A percentile compares a stretch with the other conserved stretches of the same genome.
Evolutionary conservation across 2,888 invertebrate genomes (phyloP).

Genomic region (Ochlodes sylvanus): DNA sequence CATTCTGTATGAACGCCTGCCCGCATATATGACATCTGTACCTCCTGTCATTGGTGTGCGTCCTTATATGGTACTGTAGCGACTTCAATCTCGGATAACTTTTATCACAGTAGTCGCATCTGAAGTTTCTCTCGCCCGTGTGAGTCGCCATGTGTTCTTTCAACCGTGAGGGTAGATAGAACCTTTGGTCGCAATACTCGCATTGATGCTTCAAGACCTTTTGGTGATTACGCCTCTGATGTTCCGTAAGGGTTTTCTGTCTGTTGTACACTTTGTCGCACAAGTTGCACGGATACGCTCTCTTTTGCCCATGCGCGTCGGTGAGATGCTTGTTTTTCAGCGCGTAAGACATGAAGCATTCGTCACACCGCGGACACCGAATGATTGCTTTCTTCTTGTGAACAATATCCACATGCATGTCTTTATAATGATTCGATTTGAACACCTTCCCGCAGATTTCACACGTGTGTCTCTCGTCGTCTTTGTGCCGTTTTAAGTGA

Average conservation of each 20-base stretch:
- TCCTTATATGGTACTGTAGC: conserved; percentile 85
- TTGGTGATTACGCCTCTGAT: conserved; percentile 74
- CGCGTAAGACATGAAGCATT: conserved; percentile 78
- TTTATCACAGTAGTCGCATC: conserved; percentile 85
- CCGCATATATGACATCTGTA: conserved; percentile 82
- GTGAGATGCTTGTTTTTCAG: conserved; percentile 74
- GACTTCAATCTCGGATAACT: conserved; percentile 85
- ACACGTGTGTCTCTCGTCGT: conserved; percentile 82
- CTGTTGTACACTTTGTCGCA: conserved; percentile 80
- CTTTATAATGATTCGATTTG: conserved; percentile 75
- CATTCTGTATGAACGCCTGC: conserved; percentile 82
- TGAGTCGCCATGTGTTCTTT: conserved; percentile 83
- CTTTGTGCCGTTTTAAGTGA: conserved; percentile 75
- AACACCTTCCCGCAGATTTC: conserved; percentile 77
- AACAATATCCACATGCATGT: conserved; percentile 77
- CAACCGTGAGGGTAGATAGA: conserved; percentile 74
- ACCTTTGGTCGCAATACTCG: conserved; percentile 82
- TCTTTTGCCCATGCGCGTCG: conserved; percentile 73
- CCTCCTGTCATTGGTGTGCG: conserved; percentile 84
- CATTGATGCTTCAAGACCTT: conserved; percentile 81
- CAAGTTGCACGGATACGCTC: conserved; percentile 74
- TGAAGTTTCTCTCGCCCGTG: conserved; percentile 82
- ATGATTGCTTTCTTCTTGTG: conserved; percentile 78
- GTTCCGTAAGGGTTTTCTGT: conserved; percentile 74
- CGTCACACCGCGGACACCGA: conserved; percentile 73